phyloP scores from a whole-genome alignment of 2,797 vertebrate species.

The Odontamblyopus rebecca region DNA sequence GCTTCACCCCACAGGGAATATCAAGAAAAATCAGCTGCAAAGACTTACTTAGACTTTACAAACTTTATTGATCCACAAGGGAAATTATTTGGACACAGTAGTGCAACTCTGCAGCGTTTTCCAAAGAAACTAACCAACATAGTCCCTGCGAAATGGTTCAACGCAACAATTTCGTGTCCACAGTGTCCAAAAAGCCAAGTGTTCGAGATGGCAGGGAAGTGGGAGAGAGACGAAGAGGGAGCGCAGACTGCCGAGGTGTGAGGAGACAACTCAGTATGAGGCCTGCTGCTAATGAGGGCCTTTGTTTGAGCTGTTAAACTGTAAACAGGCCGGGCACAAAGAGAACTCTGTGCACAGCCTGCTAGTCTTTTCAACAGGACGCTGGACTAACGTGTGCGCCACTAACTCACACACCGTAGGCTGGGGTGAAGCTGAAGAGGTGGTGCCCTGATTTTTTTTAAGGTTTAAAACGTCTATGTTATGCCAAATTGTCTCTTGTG shows the following conservation, averaged over 20 bases:
- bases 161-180: constrained; percentile 29
- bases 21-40: too few relatives aligned
- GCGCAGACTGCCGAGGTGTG: constrained; percentile 49
- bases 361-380: constrained; percentile 4
- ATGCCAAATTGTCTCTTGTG: too few relatives aligned
- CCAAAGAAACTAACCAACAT: constrained; percentile 24
- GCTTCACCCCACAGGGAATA: too few relatives aligned
- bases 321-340: constrained; percentile 49
- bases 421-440: too few relatives aligned
- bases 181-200: constrained; percentile 46
- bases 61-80: too few relatives aligned
- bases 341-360: constrained; percentile 37
- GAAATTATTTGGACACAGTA: too few relatives aligned
- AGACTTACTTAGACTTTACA: too few relatives aligned
- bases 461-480: too few relatives aligned
- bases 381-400: neutral
- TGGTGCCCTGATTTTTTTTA: too few relatives aligned
- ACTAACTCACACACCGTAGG: too few relatives aligned
- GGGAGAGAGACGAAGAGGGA: constrained; percentile 24
- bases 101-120: neutral
- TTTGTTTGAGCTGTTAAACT: constrained; percentile 61
- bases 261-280: constrained; percentile 58
- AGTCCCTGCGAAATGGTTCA: constrained; percentile 28
- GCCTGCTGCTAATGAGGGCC: constrained; percentile 59
- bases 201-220: constrained; percentile 49